phyloP scores from a whole-genome alignment of 2,888 invertebrate species.

The Diplazon laetatorius region DNA sequence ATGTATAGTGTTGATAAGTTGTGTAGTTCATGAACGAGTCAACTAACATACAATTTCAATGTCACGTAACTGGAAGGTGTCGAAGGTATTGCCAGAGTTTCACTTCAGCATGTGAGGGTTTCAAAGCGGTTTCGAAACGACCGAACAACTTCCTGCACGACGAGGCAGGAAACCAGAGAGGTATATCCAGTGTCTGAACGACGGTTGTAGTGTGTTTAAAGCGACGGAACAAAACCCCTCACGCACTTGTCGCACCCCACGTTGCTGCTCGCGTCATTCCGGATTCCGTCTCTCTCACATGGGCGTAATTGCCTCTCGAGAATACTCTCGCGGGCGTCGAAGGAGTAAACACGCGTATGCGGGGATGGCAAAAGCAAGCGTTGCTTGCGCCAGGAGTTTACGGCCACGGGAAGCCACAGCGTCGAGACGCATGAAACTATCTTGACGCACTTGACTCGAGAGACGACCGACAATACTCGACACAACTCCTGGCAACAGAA shows the following conservation, averaged over 20 bases:
- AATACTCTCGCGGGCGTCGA: conserved; percentile 58
- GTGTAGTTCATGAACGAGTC: too few species aligned
- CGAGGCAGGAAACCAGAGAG: conserved; percentile 37
- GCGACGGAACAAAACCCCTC: conserved; percentile 30
- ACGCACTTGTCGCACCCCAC: conserved; percentile 49
- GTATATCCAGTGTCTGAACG: conserved; percentile 7
- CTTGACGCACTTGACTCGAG: conserved; percentile 64
- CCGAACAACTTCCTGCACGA: conserved; percentile 46
- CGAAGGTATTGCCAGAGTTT: conserved; percentile 59
- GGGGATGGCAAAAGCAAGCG: conserved; percentile 27
- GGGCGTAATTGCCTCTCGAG: conserved; percentile 61
- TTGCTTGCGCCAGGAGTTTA: conserved; percentile 30
- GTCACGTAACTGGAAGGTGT: conserved; percentile 31
- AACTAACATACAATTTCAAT: conserved; percentile 45
- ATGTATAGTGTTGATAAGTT: too few species aligned
- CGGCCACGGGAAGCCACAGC: conserved; percentile 18
- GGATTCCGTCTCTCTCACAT: conserved; percentile 30
- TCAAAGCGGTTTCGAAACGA: conserved; percentile 53
- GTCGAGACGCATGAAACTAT: conserved; percentile 21
- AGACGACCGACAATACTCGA: conserved; percentile 64
- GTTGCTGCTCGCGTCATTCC: conserved; percentile 39
- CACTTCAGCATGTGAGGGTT: conserved; percentile 44
- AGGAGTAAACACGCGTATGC: conserved; percentile 54
- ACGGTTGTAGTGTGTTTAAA: conserved; percentile 45
- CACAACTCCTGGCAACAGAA: conserved; percentile 56